Conservation (phyloP, 2,888 invertebrate genomes). For the Amaurobius ferox region DNA sequence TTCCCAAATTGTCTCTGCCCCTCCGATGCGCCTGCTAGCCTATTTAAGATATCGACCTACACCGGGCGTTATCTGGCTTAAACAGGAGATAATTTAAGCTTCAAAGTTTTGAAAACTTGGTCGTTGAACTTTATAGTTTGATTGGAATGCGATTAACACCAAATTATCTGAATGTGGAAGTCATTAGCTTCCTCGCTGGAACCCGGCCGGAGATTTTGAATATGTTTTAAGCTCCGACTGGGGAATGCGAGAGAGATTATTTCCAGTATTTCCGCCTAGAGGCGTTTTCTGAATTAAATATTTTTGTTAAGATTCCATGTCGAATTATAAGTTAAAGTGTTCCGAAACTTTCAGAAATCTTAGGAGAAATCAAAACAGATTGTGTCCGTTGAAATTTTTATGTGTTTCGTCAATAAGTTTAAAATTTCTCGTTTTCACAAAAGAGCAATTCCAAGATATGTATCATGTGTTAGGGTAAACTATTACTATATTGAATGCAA, state of each 20-base stretch:
- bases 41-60: conserved; percentile 47
- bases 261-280: neutral
- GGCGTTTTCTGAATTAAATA: too few relatives aligned
- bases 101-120: conserved; percentile 4
- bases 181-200: neutral
- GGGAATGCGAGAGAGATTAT: neutral
- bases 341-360: too few relatives aligned
- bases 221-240: neutral
- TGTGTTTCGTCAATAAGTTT: too few relatives aligned
- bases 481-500: too few relatives aligned
- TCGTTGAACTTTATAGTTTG: conserved; percentile 2
- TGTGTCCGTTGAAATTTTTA: too few relatives aligned
- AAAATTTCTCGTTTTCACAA: too few relatives aligned
- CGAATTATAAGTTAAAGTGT: too few relatives aligned
- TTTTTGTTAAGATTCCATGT: too few relatives aligned
- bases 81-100: conserved; percentile 12
- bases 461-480: too few relatives aligned
- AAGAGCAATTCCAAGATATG: too few relatives aligned
- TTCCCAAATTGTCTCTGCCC: conserved; percentile 36
- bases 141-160: conserved; percentile 12
- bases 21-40: neutral
- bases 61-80: neutral
- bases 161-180: neutral
- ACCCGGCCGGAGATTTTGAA: neutral
- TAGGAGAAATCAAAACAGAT: too few relatives aligned